Base-by-base conservation (phyloP, 2,113 vertebrate genomes). In the Picathartes gymnocephalus region DNA sequence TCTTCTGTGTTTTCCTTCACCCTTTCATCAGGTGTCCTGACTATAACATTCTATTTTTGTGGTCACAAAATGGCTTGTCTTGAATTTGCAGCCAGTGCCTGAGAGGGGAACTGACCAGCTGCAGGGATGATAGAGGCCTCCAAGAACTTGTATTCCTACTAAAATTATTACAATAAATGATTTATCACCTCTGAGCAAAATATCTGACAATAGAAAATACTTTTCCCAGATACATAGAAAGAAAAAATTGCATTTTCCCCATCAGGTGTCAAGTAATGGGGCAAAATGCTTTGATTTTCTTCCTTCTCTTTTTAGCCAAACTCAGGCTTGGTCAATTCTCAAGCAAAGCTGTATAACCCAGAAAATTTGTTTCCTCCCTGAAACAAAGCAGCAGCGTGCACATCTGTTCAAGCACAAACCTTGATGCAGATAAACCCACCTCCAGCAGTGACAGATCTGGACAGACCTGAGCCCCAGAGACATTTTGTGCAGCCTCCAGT, bases 201-300 rank as follows among this genome's bases (percentile, higher is more conserved):
- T 35, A 72, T 14, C 44, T 80, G 27, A 30, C 12, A 33, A 23
- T 7, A 76, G 15, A 37, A 92, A 62, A n/a, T 58, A 25, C 10
- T 24, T 90, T 90, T 37, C 39, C 81, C 25, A 31, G 30, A 45
- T 54, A 42, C 8, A 66, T 74, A 37, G 4, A 54, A 58, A 57
- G 24, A n/a, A 15, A 66, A 88, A 58, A 88, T 47, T 39, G 2
- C 20, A 31, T 76, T 76, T 17, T 4, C 17, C 33, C 17, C 31
- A 27, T 45, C 47, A 45, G 15, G 30, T 54, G 10, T 8, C 44
- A 71, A 81, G 31, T 19, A 88, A 71, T 0, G 1, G 0, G 1
- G 23, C 15, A 70, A 82, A 74, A 73, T 6, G 4, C 16, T 79
- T 70, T 57, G 19, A 5, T 6, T 56, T 56, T 80, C 50, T 84